These are phyloP conservation scores for Bombus waltoni DNA, from an alignment of 1,140 invertebrate genomes.

Conservation along the genomic window DNA sequence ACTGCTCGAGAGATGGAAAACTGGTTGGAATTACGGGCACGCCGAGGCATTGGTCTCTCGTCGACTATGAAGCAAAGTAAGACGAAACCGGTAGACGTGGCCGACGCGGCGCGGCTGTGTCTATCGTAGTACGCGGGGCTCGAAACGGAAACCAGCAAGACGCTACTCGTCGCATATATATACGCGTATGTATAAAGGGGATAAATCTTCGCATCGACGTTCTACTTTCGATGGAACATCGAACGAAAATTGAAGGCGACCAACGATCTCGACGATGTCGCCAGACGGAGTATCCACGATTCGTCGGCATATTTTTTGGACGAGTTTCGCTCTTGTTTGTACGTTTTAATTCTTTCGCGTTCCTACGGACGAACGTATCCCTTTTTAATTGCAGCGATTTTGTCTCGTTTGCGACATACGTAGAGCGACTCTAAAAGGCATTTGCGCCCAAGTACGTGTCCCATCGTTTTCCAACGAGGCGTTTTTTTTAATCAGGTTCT, in stretches of 20 bases:
- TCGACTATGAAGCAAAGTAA: constrained; percentile 21
- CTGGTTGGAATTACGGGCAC: constrained; percentile 19
- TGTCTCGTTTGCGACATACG: too few species aligned
- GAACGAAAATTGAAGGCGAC: too few species aligned
- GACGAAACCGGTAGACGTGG: constrained; percentile 12
- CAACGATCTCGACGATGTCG: background rate
- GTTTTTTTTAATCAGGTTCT: too few species aligned
- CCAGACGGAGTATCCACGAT: background rate
- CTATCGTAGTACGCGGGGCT: background rate
- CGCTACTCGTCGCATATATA: fast-evolving
- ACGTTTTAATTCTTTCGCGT: background rate
- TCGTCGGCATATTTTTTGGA: background rate
- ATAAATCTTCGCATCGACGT: constrained; percentile 22
- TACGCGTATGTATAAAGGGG: background rate
- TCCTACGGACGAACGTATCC: background rate
- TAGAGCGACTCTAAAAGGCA: background rate
- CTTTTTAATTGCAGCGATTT: too few species aligned
- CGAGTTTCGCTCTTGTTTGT: background rate
- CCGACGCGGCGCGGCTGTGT: background rate
- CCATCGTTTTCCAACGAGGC: too few species aligned
- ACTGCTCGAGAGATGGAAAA: background rate
- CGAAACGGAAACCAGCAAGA: background rate
- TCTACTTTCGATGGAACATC: too few species aligned
- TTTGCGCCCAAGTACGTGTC: fast-evolving
- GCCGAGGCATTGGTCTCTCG: constrained; percentile 26